These are phyloP conservation scores for Hartigia nigra DNA, from an alignment of 2,888 invertebrate genomes.

Conservation along the genomic window DNA sequence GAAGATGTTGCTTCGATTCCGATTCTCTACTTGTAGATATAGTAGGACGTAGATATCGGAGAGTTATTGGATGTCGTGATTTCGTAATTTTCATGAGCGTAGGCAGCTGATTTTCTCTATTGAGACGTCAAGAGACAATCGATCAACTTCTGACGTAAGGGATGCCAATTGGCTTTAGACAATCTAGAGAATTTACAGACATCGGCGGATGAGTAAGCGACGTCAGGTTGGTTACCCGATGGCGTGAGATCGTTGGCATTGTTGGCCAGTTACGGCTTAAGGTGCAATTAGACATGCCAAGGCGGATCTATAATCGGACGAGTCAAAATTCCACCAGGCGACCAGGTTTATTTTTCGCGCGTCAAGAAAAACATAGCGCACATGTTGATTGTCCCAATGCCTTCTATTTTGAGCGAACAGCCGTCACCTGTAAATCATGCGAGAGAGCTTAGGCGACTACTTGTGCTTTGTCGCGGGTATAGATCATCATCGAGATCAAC, in stretches of 20 bases:
- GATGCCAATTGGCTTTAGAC: background rate
- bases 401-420: conserved; percentile 33
- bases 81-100: background rate
- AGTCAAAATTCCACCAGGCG: conserved; percentile 37
- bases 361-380: conserved; percentile 26
- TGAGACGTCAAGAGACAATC: background rate
- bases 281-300: conserved; percentile 31
- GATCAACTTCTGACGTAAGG: background rate
- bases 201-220: conserved; percentile 12
- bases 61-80: background rate
- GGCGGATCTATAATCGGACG: background rate
- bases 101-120: background rate
- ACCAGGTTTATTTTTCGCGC: conserved; percentile 43
- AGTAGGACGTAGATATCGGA: background rate
- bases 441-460: background rate
- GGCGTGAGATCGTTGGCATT: conserved; percentile 22
- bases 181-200: background rate
- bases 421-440: conserved; percentile 13
- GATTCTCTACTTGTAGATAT: background rate
- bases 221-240: background rate
- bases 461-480: background rate
- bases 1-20: background rate
- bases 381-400: conserved; percentile 34
- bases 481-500: background rate
- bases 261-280: conserved; percentile 25